These are phyloP conservation scores for Eutrigla gurnardus DNA, from an alignment of 2,797 vertebrate species.

Conservation along the genomic window DNA sequence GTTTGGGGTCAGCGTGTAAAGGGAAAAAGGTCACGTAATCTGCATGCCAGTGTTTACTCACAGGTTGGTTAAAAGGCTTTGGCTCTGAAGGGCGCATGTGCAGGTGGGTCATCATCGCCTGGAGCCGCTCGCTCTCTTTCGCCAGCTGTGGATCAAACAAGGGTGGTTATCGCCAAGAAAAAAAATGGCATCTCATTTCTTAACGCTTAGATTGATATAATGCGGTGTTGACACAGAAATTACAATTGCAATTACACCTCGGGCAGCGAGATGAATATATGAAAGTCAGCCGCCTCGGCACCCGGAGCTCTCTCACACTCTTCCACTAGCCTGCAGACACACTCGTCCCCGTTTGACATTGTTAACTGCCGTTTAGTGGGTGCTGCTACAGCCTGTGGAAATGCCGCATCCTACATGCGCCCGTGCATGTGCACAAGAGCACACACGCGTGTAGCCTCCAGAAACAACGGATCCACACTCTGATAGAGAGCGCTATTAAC, in stretches of 20 bases:
- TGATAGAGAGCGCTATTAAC: slow-evolving; percentile 40
- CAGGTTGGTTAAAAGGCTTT: slow-evolving; percentile 98
- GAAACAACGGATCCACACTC: slow-evolving; percentile 43
- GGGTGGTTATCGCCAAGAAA: slow-evolving; percentile 23
- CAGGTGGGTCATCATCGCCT: slow-evolving; percentile 99
- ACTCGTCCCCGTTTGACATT: slow-evolving; percentile 77
- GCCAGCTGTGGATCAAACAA: slow-evolving; percentile 87
- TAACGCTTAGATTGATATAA: slow-evolving; percentile 51
- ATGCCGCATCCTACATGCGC: slow-evolving; percentile 47
- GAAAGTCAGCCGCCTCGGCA: slow-evolving; percentile 52
- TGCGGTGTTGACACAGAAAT: slow-evolving; percentile 62
- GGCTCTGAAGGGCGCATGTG: slow-evolving; percentile 99
- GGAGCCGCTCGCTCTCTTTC: slow-evolving; percentile 97
- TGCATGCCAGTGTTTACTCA: slow-evolving; percentile 67
- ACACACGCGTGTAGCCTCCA: slow-evolving; percentile 43
- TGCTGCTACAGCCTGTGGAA: slow-evolving; percentile 58
- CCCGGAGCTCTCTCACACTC: slow-evolving; percentile 53
- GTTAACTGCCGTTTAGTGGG: slow-evolving; percentile 72
- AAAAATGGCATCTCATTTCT: slow-evolving; percentile 35
- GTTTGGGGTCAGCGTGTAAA: slow-evolving; percentile 6
- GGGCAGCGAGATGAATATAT: slow-evolving; percentile 48
- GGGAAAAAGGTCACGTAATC: slow-evolving; percentile 2
- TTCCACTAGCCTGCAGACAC: slow-evolving; percentile 72
- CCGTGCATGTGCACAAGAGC: slow-evolving; percentile 16
- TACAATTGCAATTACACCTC: slow-evolving; percentile 65